Evolutionary conservation across 2,888 invertebrate species (phyloP), one percentile per base, ranked within the genome.

Genomic region (Luperina nickerlii): DNA sequence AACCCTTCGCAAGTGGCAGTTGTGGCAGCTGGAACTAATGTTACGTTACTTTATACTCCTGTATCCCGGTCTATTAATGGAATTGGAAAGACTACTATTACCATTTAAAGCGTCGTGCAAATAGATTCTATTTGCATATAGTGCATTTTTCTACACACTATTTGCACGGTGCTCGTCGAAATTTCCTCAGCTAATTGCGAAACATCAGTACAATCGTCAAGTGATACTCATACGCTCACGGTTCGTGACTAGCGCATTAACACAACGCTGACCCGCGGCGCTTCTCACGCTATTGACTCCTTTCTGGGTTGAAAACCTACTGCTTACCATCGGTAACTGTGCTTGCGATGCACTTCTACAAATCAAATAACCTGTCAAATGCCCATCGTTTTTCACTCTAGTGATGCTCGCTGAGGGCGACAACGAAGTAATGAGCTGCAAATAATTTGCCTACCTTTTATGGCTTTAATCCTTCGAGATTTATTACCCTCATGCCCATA

Each of bases 201-300:
- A 73, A 32, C 76, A 75, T 86, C 76, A 38, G 73, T 76, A 70
- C 76, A 82, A 69, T 88, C 74, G 73, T 88, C 78, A 82, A 82
- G 74, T 82, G 83, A 83, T 77, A 86, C 81, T 86, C 85, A 86
- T 87, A 82, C 84, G 86, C 83, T 83, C 84, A 70, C 79, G 67
- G 84, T 85, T 92, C 94, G 93, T 94, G 94, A 92, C 90, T 88
- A 76, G 86, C 90, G 88, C 91, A 92, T 94, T 92, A 93, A 89
- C 88, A 87, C 87, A 85, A 82, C 85, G 87, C 79, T 91, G 92
- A 92, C 92, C 92, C 85, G 89, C 82, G 87, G 91, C 90, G 78
- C 87, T 92, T 94, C 94, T 91, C 94, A 94, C 94, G 93, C 90
- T 87, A 89, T 90, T 87, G 87, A 86, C 88, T 91, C 90, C 87